Conservation (phyloP, 92 coral and sea anemone genomes). For the Umimayanthus chanpuru region DNA sequence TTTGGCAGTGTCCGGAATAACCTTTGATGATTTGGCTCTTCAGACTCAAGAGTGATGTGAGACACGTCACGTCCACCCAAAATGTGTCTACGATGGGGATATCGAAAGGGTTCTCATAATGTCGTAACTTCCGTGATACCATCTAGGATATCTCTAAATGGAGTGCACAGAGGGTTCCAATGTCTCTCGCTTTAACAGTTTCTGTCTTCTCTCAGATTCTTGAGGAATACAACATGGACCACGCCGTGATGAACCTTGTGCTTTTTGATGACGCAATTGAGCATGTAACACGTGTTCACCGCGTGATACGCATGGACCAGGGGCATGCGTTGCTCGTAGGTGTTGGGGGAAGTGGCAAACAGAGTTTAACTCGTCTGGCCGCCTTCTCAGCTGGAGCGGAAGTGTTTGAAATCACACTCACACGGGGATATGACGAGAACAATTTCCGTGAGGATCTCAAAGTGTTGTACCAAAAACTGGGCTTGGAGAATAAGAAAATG, state of each 20-base stretch:
- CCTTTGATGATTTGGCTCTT: background rate
- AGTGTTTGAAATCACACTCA: conserved; percentile 96
- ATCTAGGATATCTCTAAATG: background rate
- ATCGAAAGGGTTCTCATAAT: background rate
- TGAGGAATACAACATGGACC: conserved; percentile 99
- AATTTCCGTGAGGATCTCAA: conserved; percentile 95
- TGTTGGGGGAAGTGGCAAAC: conserved; percentile 99
- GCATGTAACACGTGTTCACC: conserved; percentile 97
- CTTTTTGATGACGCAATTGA: conserved; percentile 98
- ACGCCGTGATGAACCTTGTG: conserved; percentile 95
- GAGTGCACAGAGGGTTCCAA: background rate
- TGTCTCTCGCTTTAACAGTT: no score
- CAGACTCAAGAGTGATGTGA: background rate
- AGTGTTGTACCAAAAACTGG: conserved; percentile 87
- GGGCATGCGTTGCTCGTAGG: conserved; percentile 99
- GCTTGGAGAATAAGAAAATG: conserved; percentile 91
- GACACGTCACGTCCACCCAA: background rate
- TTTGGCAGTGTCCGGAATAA: no score
- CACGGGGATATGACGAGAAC: conserved; percentile 93
- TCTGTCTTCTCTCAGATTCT: conserved; percentile 63
- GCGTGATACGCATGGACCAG: conserved; percentile 99
- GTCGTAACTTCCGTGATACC: background rate
- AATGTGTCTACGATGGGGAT: background rate
- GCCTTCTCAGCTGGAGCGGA: conserved; percentile 98
- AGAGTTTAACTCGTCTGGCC: conserved; percentile 93